phyloP scores from a whole-genome alignment of 37 sponge, comb jelly and placozoan genomes.

The Chondrilla cf. caribensis region DNA sequence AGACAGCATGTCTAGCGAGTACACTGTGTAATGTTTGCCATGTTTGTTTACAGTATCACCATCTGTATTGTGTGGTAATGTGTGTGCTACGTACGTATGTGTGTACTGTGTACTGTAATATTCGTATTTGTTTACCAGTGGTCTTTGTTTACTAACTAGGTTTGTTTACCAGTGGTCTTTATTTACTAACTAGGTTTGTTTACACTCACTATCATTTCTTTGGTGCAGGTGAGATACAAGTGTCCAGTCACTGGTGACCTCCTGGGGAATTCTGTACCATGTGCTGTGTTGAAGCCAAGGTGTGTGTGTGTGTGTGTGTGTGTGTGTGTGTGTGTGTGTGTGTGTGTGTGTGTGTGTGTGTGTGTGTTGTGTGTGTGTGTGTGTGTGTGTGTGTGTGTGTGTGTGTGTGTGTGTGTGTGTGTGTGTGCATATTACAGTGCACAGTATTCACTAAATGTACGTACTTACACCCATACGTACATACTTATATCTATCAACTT shows the following conservation, averaged over 20 bases:
- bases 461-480: too few species aligned
- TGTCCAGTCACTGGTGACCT: slow-evolving; percentile 90
- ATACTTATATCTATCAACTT: too few species aligned
- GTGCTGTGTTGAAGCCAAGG: slow-evolving; percentile 79
- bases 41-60: neutral
- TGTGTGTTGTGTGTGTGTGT: neutral
- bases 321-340: slow-evolving; percentile 54
- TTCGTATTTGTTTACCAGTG: too few species aligned
- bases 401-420: neutral
- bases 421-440: neutral
- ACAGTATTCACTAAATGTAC: too few species aligned
- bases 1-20: too few species aligned
- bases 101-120: neutral
- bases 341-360: slow-evolving; percentile 25
- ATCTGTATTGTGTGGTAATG: neutral
- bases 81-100: neutral
- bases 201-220: neutral
- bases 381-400: neutral
- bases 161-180: too few species aligned
- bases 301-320: slow-evolving; percentile 33
- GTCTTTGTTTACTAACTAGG: too few species aligned
- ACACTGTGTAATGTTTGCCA: too few species aligned
- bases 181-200: too few species aligned
- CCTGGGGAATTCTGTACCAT: slow-evolving; percentile 81
- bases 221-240: slow-evolving; percentile 65